Conservation (phyloP, 1,140 invertebrate species). For the Dysdera silvatica region DNA sequence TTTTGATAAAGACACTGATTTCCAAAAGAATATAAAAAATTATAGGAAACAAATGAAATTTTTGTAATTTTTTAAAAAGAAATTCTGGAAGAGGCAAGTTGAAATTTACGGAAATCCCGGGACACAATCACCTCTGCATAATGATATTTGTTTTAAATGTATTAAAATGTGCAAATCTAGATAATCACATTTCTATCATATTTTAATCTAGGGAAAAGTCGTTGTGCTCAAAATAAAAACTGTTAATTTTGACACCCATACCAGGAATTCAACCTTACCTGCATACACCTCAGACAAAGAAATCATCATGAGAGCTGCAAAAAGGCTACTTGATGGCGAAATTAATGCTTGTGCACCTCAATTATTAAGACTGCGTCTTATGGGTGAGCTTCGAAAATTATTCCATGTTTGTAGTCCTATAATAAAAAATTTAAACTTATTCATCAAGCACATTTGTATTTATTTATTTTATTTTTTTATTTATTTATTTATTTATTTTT, state of each 20-base stretch:
- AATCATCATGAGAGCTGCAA: conserved; percentile 44
- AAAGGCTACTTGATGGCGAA: conserved; percentile 44
- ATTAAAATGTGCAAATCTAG: conserved; percentile 3
- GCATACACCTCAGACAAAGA: conserved; percentile 41
- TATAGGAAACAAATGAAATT: too few species aligned
- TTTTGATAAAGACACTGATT: too few species aligned
- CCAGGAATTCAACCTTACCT: conserved; percentile 42
- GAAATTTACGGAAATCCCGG: too few species aligned
- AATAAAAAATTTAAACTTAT: neutral
- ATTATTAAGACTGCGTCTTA: conserved; percentile 44
- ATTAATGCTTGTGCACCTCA: conserved; percentile 38
- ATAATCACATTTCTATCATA: conserved; percentile 13
- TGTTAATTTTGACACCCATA: conserved; percentile 47
- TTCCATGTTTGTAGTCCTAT: conserved; percentile 1
- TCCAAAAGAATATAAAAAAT: too few species aligned
- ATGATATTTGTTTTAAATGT: too few species aligned
- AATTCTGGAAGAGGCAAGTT: too few species aligned
- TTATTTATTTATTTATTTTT: neutral
- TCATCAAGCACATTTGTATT: neutral
- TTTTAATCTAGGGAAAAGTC: conserved; percentile 42
- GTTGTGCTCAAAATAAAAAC: conserved; percentile 52
- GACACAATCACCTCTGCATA: too few species aligned
- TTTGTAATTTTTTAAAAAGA: too few species aligned
- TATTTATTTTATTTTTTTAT: neutral
- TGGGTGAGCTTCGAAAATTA: conserved; percentile 41